Evolutionary conservation across 1,140 invertebrate genomes (phyloP).

Genomic region (Aphis craccivora): DNA sequence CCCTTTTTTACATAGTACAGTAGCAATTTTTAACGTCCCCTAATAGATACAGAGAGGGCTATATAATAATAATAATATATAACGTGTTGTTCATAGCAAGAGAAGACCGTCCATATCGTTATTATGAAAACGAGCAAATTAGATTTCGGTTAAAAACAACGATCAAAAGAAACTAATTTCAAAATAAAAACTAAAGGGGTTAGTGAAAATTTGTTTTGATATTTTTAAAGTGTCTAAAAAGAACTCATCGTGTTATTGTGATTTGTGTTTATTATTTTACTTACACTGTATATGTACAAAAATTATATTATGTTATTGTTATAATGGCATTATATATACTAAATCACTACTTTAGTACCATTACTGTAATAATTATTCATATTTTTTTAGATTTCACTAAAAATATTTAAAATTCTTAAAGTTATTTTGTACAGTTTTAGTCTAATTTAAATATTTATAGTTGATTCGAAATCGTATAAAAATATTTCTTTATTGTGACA

Average conservation of each 20-base stretch:
- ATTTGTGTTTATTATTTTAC: neutral
- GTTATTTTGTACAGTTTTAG: neutral
- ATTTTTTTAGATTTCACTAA: neutral
- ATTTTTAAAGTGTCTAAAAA: conserved; percentile 26
- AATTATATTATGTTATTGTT: neutral
- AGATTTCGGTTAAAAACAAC: conserved; percentile 50
- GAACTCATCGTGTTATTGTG: neutral
- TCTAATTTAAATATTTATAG: neutral
- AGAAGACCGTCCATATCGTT: conserved; percentile 2
- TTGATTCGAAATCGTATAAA: neutral
- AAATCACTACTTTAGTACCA: neutral
- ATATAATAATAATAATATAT: neutral
- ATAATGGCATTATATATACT: neutral
- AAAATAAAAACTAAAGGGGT: conserved; percentile 40
- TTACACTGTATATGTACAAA: neutral
- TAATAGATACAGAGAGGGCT: conserved; percentile 44
- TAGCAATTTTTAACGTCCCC: conserved; percentile 45
- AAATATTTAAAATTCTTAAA: neutral
- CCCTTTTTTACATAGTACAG: conserved; percentile 33
- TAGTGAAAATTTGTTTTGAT: conserved; percentile 47
- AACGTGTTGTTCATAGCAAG: neutral
- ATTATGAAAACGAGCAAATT: conserved; percentile 36
- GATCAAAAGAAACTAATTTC: conserved; percentile 54
- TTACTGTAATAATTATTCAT: neutral
- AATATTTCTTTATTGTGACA: neutral